Base-by-base conservation (phyloP, 2,113 vertebrate genomes). In the Phocoena phocoena region DNA sequence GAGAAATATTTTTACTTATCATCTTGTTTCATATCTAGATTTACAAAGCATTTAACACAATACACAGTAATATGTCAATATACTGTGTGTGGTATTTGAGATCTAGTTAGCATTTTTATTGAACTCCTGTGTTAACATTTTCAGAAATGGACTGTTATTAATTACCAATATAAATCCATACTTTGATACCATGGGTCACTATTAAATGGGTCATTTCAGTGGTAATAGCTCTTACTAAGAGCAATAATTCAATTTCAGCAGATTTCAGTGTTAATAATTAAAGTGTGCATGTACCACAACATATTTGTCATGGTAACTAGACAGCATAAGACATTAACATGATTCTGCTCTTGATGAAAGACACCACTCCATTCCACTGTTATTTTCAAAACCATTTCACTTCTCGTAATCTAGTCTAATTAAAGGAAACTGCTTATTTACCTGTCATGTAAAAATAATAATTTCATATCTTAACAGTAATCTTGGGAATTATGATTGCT, bases 41-140 rank as follows among this genome's bases (percentile, higher is more conserved):
- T 81, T 95, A 96, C 89, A 98, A 98, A 98, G 93, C 93, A 84
- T 97, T 98, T 98, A 98, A 97, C 85, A 97, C 98, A 98, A 98
- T 98, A 96, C 85, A 97, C 98, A 98, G 98, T 99, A 98, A 98
- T 97, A 96, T 98, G 97, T 98, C 99, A 98, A 98, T 98, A 98
- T 97, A 97, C 50, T 97, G 44, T 97, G 98, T 98, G 74, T 98
- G 98, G 53, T 98, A 98, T 99, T 98, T 98, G 97, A 98, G 95
- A 98, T 47, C 97, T 99, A 98, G 96, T 99, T 99, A 99, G 98
- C 98, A 99, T 99, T 99, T 99, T 99, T 99, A 99, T 99, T 98
- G 98, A 98, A 98, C 97, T 98, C 93, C 97, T 97, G 82, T 97
- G 97, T 98, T 99, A 99, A 96, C 98, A 98, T 98, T 99, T 99